These are phyloP conservation scores for Synanthedon tipuliformis DNA, from an alignment of 2,888 invertebrate genomes.

Conservation along the genomic window DNA sequence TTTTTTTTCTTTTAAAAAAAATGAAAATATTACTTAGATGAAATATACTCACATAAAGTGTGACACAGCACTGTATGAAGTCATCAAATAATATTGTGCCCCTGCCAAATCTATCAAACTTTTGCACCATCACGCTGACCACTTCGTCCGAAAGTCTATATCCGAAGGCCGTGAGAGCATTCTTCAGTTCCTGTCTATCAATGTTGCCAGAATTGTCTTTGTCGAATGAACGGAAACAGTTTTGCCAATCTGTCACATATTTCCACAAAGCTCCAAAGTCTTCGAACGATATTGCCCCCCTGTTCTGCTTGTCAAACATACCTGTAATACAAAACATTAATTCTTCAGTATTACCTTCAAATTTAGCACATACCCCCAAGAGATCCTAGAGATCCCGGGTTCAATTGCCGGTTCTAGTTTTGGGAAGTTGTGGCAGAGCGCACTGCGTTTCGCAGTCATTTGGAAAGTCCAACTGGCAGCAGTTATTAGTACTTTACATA, in stretches of 20 bases:
- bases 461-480: too few relatives aligned
- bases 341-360: too few relatives aligned
- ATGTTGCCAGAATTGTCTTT: constrained; percentile 93
- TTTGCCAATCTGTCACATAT: constrained; percentile 98
- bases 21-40: not conserved
- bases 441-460: too few relatives aligned
- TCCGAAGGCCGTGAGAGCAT: constrained; percentile 91
- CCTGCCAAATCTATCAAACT: constrained; percentile 93
- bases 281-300: constrained; percentile 91
- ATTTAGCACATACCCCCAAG: too few relatives aligned
- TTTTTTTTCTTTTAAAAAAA: not conserved
- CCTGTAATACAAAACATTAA: constrained; percentile 46
- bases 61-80: constrained; percentile 96
- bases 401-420: too few relatives aligned
- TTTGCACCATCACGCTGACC: constrained; percentile 83
- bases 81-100: constrained; percentile 97
- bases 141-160: constrained; percentile 87
- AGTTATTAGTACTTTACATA: too few relatives aligned
- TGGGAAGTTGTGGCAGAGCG: too few relatives aligned
- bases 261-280: constrained; percentile 98
- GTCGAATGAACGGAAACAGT: constrained; percentile 94
- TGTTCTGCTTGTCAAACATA: constrained; percentile 93
- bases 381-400: too few relatives aligned
- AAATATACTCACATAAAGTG: constrained; percentile 83
- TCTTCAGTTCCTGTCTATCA: constrained; percentile 89